These are phyloP conservation scores for Thera obeliscata DNA, from an alignment of 2,888 invertebrate genomes.

Conservation along the genomic window DNA sequence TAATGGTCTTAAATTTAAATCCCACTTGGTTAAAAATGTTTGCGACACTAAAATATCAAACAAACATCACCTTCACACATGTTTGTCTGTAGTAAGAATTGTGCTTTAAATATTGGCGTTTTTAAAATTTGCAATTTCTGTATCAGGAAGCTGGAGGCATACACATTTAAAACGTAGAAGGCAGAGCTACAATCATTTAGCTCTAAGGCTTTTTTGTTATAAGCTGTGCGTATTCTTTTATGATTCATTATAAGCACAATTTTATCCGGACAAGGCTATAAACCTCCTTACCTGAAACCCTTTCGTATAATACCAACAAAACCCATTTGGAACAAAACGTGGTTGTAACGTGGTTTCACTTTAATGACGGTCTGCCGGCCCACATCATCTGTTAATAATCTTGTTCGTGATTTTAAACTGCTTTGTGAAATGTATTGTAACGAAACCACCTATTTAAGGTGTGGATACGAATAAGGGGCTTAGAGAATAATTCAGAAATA, in stretches of 20 bases:
- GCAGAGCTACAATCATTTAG: no score
- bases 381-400: slow-evolving; percentile 44
- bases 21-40: no score
- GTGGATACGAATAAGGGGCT: neutral
- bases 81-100: no score
- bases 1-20: no score
- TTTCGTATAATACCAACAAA: slow-evolving; percentile 46
- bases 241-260: neutral
- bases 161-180: no score
- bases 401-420: slow-evolving; percentile 29
- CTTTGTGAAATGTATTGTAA: slow-evolving; percentile 9
- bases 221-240: neutral
- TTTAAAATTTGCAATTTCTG: no score
- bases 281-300: slow-evolving; percentile 20
- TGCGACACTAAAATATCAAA: no score
- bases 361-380: slow-evolving; percentile 43
- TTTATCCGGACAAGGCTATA: slow-evolving; percentile 13
- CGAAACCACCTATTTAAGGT: slow-evolving; percentile 5
- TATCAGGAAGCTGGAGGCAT: no score
- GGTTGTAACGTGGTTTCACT: slow-evolving; percentile 44
- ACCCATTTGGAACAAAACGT: slow-evolving; percentile 39
- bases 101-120: no score
- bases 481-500: neutral
- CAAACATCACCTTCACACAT: no score
- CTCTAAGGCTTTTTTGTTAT: no score